Evolutionary conservation across 2,797 vertebrate genomes (phyloP), one percentile per base, ranked within the genome.

Genomic region (Xenentodon cancila): DNA sequence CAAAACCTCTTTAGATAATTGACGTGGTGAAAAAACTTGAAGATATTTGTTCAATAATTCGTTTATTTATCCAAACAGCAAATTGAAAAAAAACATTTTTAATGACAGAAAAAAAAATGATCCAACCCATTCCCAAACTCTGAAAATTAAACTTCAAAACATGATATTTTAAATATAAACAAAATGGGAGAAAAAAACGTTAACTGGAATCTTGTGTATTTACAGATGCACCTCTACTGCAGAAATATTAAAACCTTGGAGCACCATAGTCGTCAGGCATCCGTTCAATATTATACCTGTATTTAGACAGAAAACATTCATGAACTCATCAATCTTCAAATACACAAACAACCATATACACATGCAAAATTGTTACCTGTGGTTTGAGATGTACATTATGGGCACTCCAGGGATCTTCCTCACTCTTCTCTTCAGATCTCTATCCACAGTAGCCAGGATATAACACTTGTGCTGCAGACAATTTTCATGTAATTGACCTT

Each of bases 241-340:
- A 59, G 53, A 51, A 40, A 60, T 27, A 42, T 92, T 93, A 99
- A 85, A 96, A 92, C 67, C 97, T 93, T 72, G 97, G 97, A 11
- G 97, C 97, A 85, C 97, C 97, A 0, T 97, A 99, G 89, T 99
- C 97, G 87, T 98, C 97, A 11, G 97, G 97, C 97, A 99, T 99
- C 67, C 96, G 89, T 81, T 99, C 97, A 73, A 99, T 99, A 70
- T 99, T 99, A 86, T 96, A 99, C 85, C 97, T 99, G 87, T 51
- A 59, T 43, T 62, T 27, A 18, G 48, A 61, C 57, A 53, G 77
- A 19, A 15, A 45, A 47, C 4, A 48, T 54, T 15, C 3, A 40
- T 40, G 13, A 15, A 13, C 37, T 15, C 37, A 37, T 3, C 9
- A 40, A 40, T 40, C 3, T 40, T 15, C 9, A 40, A 3, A 40